These are phyloP conservation scores for Monomorium pharaonis DNA, from an alignment of 1,140 invertebrate genomes.

Conservation along the genomic window DNA sequence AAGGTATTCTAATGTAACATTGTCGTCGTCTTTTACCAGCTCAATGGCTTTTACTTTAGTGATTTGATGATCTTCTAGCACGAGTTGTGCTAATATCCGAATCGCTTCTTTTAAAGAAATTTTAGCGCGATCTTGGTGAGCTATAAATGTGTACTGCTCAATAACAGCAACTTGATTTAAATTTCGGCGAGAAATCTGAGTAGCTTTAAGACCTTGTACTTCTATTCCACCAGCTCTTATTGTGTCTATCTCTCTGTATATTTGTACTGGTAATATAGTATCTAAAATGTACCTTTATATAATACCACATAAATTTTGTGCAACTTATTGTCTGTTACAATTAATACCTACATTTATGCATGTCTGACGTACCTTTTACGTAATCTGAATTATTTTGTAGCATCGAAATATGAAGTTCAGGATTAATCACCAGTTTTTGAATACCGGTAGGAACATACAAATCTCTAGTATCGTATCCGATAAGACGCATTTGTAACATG, in stretches of 20 bases:
- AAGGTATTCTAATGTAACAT: conserved; percentile 81
- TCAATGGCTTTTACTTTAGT: conserved; percentile 92
- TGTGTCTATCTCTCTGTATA: conserved; percentile 82
- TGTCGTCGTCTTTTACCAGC: conserved; percentile 85
- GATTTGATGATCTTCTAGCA: conserved; percentile 90
- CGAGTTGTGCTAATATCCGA: conserved; percentile 88
- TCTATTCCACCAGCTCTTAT: conserved; percentile 91
- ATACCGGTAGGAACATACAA: conserved; percentile 95
- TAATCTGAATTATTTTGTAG: conserved; percentile 67
- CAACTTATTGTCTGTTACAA: neutral
- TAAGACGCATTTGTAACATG: conserved; percentile 95
- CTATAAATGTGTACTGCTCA: conserved; percentile 91
- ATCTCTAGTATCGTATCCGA: conserved; percentile 89
- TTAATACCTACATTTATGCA: conserved; percentile 72
- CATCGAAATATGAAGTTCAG: conserved; percentile 87
- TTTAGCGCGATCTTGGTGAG: conserved; percentile 73
- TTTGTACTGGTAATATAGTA: conserved; percentile 77
- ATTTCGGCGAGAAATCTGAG: conserved; percentile 90
- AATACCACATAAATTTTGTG: no score
- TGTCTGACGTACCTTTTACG: conserved; percentile 75
- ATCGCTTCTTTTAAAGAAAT: conserved; percentile 83
- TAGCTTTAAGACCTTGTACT: conserved; percentile 92
- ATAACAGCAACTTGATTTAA: conserved; percentile 89
- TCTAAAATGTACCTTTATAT: neutral
- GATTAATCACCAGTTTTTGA: conserved; percentile 91